Conservation (phyloP, 2,888 invertebrate genomes). For the Melieria crassipennis region DNA sequence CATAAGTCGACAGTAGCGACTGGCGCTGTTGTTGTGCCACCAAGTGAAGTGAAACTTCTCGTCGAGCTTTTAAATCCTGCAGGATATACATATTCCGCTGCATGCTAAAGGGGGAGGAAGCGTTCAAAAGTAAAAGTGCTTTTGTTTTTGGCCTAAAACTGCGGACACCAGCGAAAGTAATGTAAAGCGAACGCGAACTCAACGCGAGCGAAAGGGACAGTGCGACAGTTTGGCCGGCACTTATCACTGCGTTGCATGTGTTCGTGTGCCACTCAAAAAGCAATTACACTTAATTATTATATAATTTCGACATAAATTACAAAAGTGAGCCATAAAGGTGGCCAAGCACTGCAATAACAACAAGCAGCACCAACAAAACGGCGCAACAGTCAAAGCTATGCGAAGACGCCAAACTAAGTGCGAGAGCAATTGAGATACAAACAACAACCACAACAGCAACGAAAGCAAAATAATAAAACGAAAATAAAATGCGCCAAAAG, state of each 20-base stretch:
- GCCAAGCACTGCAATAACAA: neutral
- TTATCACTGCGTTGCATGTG: no score
- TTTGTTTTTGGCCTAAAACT: conserved; percentile 1
- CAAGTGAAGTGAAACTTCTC: no score
- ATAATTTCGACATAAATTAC: conserved; percentile 19
- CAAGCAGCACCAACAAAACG: neutral
- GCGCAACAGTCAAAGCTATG: neutral
- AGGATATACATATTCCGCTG: no score
- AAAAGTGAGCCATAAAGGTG: conserved; percentile 8
- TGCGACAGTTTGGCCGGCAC: neutral
- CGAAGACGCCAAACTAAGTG: neutral
- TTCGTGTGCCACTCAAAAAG: neutral
- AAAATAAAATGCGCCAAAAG: conserved; percentile 6
- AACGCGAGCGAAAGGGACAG: neutral
- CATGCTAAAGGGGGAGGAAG: neutral
- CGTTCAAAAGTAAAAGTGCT: neutral
- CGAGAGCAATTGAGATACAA: neutral
- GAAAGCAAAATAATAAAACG: conserved; percentile 5
- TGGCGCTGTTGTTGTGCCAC: no score
- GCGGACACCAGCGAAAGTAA: neutral
- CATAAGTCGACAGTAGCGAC: conserved; percentile 2
- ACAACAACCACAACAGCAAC: conserved; percentile 4
- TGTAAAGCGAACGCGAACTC: neutral
- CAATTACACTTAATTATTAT: conserved; percentile 11
- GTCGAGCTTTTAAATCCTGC: no score